Evolutionary conservation across 2,797 vertebrate genomes (phyloP).

Genomic region (Alca torda): DNA sequence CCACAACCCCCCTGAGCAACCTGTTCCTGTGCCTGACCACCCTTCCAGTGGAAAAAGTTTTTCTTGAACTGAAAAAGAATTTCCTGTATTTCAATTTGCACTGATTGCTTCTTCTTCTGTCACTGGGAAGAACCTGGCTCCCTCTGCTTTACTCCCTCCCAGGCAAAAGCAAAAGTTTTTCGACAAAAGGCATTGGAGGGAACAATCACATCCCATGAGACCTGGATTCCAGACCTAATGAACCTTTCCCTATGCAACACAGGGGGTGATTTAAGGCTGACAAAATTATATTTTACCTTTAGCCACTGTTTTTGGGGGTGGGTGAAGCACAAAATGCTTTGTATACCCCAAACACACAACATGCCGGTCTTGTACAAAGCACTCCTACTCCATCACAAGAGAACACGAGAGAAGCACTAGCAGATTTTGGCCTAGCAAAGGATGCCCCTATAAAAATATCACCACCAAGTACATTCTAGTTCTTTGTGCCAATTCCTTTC

Average conservation of each 20-base stretch:
- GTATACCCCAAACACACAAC: background rate
- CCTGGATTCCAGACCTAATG: background rate
- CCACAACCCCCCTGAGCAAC: background rate
- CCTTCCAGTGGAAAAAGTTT: background rate
- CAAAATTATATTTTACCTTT: background rate
- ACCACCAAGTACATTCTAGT: background rate
- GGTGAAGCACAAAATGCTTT: background rate
- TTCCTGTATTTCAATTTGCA: background rate
- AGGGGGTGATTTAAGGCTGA: background rate
- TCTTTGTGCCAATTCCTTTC: background rate
- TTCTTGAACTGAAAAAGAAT: background rate
- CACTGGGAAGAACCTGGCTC: background rate
- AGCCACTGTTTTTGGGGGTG: background rate
- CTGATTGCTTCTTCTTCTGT: background rate
- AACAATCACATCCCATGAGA: background rate
- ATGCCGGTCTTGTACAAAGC: background rate
- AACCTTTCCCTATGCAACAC: background rate
- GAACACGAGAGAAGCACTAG: background rate
- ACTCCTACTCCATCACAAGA: background rate
- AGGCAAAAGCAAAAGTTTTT: background rate
- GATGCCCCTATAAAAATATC: background rate
- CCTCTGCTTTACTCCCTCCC: background rate
- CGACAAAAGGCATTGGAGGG: background rate
- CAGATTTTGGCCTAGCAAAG: background rate
- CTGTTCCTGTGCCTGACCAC: background rate